Percentiles rank a stretch among this genome's conserved stretches.
Evolutionary conservation across 2,888 invertebrate species (phyloP).

Genomic region (Pycnomerus fuliginosus): DNA sequence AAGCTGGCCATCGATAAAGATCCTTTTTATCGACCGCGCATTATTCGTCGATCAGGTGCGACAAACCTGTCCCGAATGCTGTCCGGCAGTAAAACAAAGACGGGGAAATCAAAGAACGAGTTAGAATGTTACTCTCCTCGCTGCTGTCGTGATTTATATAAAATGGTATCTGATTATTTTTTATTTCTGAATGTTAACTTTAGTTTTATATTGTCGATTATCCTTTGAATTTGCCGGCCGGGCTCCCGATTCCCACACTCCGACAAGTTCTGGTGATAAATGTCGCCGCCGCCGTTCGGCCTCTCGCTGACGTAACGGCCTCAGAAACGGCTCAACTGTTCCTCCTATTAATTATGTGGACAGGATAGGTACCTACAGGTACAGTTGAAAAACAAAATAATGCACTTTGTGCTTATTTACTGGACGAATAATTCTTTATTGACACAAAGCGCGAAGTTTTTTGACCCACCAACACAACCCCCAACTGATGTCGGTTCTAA

Average conservation of each 20-base stretch:
- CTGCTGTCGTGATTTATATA: conserved; percentile 50
- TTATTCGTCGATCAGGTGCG: conserved; percentile 39
- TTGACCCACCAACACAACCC: too few relatives aligned
- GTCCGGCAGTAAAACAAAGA: conserved; percentile 16
- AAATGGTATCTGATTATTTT: conserved; percentile 53
- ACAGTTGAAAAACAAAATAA: too few relatives aligned
- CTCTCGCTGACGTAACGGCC: conserved; percentile 30
- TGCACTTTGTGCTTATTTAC: too few relatives aligned
- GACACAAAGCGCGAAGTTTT: too few relatives aligned
- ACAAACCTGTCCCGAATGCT: conserved; percentile 11
- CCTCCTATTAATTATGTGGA: conserved; percentile 20
- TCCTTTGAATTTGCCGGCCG: conserved; percentile 50
- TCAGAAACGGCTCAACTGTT: conserved; percentile 22
- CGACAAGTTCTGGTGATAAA: conserved; percentile 45
- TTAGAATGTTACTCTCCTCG: conserved; percentile 34
- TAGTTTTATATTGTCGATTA: conserved; percentile 55
- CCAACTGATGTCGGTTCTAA: too few relatives aligned
- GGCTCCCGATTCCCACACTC: conserved; percentile 53
- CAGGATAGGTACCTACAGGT: too few relatives aligned
- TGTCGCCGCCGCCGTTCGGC: conserved; percentile 30
- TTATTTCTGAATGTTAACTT: conserved; percentile 54
- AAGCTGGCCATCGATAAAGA: conserved; percentile 39
- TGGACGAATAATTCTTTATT: too few relatives aligned
- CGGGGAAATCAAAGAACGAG: conserved; percentile 20
- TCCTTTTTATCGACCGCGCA: conserved; percentile 38